phyloP scores from a whole-genome alignment of 2,113 vertebrate species.

The Neogale vison region DNA sequence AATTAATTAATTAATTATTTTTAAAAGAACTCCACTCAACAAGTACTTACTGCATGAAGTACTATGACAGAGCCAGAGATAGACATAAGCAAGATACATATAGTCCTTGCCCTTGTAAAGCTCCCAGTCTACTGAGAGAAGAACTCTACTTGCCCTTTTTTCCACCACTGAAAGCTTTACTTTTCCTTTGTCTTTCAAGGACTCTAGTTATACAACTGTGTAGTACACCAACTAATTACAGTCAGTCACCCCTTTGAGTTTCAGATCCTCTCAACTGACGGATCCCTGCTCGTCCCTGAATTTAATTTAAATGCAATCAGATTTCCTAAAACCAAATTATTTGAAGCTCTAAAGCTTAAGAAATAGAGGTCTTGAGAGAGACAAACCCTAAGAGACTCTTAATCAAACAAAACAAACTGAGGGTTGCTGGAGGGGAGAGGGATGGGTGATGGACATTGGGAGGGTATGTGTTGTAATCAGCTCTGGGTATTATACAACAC shows the following conservation, averaged over 20 bases:
- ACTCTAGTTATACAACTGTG: not conserved
- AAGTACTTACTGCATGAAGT: not conserved
- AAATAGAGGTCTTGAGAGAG: not conserved
- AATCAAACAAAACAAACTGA: no score
- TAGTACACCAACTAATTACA: not conserved
- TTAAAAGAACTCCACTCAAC: no score
- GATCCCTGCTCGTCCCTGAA: not conserved
- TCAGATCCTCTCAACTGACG: slow-evolving; percentile 22
- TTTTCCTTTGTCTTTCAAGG: slow-evolving; percentile 6
- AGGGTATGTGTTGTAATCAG: no score
- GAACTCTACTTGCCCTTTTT: not conserved
- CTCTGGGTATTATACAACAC: no score
- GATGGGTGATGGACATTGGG: no score
- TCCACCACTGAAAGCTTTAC: not conserved
- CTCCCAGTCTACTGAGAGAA: not conserved
- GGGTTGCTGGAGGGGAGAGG: no score
- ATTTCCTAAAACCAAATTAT: slow-evolving; percentile 41
- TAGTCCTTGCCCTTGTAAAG: not conserved
- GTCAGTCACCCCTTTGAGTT: not conserved
- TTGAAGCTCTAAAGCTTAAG: not conserved
- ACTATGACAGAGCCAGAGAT: not conserved
- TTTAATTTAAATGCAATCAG: not conserved
- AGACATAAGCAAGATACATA: not conserved
- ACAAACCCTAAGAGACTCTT: no score
- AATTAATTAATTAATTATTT: no score